Evolutionary conservation across 1,140 invertebrate genomes (phyloP).

Genomic region (Brachionus asplanchnoidis): DNA sequence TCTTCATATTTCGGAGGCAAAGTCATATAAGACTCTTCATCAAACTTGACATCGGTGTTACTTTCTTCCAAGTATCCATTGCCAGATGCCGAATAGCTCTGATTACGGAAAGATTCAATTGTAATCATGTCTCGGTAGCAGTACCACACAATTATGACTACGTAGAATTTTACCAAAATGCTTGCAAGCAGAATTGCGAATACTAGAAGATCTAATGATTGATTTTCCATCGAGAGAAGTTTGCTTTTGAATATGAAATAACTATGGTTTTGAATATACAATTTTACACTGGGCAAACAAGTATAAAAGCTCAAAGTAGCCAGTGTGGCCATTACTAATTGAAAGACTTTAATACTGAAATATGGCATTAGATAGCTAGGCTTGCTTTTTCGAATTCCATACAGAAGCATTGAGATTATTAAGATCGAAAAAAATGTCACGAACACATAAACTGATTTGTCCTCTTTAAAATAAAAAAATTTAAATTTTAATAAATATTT

Average conservation of each 20-base stretch:
- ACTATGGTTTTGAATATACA: neutral
- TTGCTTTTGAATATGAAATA: neutral
- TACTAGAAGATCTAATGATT: conserved; percentile 11
- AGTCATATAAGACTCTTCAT: conserved; percentile 23
- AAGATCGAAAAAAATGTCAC: conserved; percentile 3
- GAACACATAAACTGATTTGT: neutral
- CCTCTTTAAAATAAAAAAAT: neutral
- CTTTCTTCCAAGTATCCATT: neutral
- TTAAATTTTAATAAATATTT: neutral
- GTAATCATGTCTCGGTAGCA: conserved; percentile 10
- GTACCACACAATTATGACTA: conserved; percentile 25
- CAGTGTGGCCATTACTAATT: conserved; percentile 24
- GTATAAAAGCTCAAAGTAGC: conserved; percentile 12
- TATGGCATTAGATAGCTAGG: conserved; percentile 34
- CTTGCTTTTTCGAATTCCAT: neutral
- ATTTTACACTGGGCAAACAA: conserved; percentile 1
- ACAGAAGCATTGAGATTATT: conserved; percentile 2
- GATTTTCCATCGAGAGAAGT: neutral
- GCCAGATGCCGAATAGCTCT: neutral
- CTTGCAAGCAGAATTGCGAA: conserved; percentile 10
- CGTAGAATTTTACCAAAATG: conserved; percentile 11
- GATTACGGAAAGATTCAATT: conserved; percentile 9
- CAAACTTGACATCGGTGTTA: conserved; percentile 17
- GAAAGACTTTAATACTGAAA: conserved; percentile 34
- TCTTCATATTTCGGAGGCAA: conserved; percentile 24